Evolutionary conservation across 2,797 vertebrate genomes (phyloP), one percentile per base, ranked within the genome.

Genomic region (Anguilla pacifica): DNA sequence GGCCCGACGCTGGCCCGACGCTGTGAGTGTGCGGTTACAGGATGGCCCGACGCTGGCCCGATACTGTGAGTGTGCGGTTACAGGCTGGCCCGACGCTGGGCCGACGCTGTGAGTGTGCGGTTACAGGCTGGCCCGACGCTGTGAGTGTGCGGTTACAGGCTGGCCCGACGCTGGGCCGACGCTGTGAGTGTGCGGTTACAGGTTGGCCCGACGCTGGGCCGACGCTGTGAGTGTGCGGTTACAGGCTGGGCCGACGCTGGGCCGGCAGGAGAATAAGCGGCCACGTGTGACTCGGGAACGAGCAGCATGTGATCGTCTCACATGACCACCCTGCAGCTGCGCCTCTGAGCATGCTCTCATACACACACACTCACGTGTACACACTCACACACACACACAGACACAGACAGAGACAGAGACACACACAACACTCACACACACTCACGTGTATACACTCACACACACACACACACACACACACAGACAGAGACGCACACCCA

Each of bases 271-370:
- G 79, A 88, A 70, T 90, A 89, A 90, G 84, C 43, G 82, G n/a
- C 81, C 53, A 88, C 72, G 91, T 91, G 11, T 91, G 95, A 92
- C 92, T 89, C 87, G 86, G 86, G 86, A 91, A 89, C 1, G 35
- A 90, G 81, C 93, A 49, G 92, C 92, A 89, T 89, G 92, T 95
- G 95, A 95, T 91, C 84, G 92, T 89, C 91, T 94, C 94, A 94
- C 94, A 91, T 94, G 94, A 95, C 91, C 77, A 92, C 88, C 39
- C 53, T 25, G 53, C 15, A 17, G 31, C 35, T 28, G 19, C 70
- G 19, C 70, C 31, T 28, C 31, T 15, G 9, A 35, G 43, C 74
- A 79, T 35, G 28, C 74, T 43, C 35, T 43, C 31, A 22, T 35
- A 77, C 35, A 77, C 35, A 13, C 31, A 77, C 72, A 77, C 31